phyloP scores from a whole-genome alignment of 2,113 vertebrate species.

The Pithys albifrons region DNA sequence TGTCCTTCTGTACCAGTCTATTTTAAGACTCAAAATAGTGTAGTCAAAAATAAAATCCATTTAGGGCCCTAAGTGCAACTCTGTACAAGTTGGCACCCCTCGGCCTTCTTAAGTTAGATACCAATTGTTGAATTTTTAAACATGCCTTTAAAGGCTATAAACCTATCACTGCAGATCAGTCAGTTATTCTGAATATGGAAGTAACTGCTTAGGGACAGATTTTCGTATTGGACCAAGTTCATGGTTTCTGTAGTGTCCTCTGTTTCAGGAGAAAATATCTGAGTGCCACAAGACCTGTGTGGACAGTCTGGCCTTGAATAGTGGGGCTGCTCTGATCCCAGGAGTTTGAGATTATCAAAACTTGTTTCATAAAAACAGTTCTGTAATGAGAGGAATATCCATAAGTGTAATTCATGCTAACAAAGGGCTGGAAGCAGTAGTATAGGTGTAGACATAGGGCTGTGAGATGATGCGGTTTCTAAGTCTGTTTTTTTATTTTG shows the following conservation, averaged over 20 bases:
- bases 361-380: not conserved
- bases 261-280: not conserved
- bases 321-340: not conserved
- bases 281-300: not conserved
- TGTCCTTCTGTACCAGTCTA: not conserved
- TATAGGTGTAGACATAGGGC: not conserved
- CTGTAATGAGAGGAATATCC: not conserved
- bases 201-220: not conserved
- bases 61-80: not conserved
- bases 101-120: not conserved
- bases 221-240: not conserved
- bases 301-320: not conserved
- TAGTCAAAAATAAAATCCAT: not conserved
- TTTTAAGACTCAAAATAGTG: conserved; percentile 1
- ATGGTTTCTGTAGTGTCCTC: not conserved
- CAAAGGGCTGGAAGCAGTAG: not conserved
- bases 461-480: not conserved
- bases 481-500: not conserved
- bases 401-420: not conserved
- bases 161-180: not conserved
- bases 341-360: not conserved
- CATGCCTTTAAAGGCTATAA: not conserved
- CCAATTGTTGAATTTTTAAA: not conserved
- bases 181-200: not conserved
- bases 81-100: not conserved